Evolutionary conservation across 2,797 vertebrate species (phyloP).

Genomic region (Gadopsis marmoratus): DNA sequence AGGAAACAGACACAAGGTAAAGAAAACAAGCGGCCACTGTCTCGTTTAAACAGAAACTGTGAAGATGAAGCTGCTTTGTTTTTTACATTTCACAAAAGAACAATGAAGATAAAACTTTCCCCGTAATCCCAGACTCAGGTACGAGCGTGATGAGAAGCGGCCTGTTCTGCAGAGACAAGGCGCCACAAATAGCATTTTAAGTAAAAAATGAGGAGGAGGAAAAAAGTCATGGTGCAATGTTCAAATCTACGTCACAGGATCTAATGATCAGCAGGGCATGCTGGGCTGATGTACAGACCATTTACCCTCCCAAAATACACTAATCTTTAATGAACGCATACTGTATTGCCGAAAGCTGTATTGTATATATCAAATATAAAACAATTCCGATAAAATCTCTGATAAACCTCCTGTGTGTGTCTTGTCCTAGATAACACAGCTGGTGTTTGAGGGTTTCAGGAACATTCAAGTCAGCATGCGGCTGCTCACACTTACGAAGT

Average conservation of each 20-base stretch:
- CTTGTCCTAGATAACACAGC: conserved; percentile 47
- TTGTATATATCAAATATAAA: background rate
- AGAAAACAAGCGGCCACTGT: conserved; percentile 38
- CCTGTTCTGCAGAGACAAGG: conserved; percentile 14
- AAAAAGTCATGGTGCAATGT: background rate
- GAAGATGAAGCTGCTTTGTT: conserved; percentile 34
- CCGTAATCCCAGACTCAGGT: conserved; percentile 8
- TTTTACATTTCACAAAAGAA: conserved; percentile 19
- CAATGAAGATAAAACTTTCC: conserved; percentile 24
- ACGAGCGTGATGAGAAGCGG: background rate
- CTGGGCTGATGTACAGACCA: background rate
- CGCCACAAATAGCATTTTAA: background rate
- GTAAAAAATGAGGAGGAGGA: background rate
- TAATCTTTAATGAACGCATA: background rate
- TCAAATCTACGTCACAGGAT: conserved; percentile 5
- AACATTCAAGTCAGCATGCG: conserved; percentile 57
- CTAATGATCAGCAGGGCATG: background rate
- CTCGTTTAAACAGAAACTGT: conserved; percentile 12
- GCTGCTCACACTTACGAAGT: conserved; percentile 67
- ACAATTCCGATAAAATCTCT: background rate
- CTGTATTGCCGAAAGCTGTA: background rate
- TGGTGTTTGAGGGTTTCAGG: conserved; percentile 44
- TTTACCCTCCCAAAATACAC: background rate
- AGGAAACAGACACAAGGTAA: conserved; percentile 24
- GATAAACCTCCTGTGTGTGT: conserved; percentile 12